Evolutionary conservation across 35 echinoderm and acorn worm genomes (phyloP).

Genomic region (Holothuria glaberrima): DNA sequence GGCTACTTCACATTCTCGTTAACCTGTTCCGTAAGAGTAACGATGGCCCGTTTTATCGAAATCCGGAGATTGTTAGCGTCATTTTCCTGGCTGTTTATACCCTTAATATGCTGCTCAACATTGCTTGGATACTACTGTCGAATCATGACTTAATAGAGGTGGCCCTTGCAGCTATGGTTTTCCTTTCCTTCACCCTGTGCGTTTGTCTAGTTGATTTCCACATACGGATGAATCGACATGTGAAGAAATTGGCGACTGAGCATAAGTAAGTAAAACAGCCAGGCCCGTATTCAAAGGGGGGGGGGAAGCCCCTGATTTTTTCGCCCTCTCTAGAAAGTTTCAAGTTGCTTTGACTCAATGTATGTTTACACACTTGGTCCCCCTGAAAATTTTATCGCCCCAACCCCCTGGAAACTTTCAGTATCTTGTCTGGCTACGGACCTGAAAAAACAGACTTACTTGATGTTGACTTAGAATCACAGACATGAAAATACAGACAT

Average conservation of each 20-base stretch:
- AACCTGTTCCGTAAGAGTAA: conserved; percentile 62
- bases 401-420: too few relatives aligned
- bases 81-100: background rate
- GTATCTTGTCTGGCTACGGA: too few relatives aligned
- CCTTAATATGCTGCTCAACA: conserved; percentile 9
- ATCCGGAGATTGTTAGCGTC: conserved; percentile 17
- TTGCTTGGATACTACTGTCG: background rate
- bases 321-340: too few relatives aligned
- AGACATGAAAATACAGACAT: too few relatives aligned
- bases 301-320: too few relatives aligned
- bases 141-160: background rate
- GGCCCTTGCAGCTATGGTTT: background rate
- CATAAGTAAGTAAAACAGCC: background rate
- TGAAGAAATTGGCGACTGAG: conserved; percentile 2
- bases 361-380: too few relatives aligned
- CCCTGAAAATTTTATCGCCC: too few relatives aligned
- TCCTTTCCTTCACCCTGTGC: background rate
- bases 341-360: background rate
- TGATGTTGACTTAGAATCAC: too few relatives aligned
- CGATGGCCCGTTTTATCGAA: conserved; percentile 19
- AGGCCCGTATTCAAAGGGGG: background rate
- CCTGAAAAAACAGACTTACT: too few relatives aligned
- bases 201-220: background rate
- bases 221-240: background rate
- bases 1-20: conserved; percentile 60